Percentiles rank a stretch among this genome's conserved stretches.
phyloP scores from a whole-genome alignment of 2,113 vertebrate genomes.

The Scophthalmus maximus region DNA sequence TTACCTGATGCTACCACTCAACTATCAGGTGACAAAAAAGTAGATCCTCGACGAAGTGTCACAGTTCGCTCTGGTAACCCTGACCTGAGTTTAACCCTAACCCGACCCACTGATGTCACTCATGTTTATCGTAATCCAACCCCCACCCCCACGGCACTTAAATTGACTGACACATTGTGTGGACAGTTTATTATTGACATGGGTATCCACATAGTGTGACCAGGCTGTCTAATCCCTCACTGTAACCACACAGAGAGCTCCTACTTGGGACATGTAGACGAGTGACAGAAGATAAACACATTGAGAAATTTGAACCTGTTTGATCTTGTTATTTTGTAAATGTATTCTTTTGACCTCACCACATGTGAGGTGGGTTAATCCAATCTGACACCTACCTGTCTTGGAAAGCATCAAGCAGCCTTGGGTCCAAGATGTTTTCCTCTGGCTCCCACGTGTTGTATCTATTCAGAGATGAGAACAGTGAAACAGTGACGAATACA shows the following conservation, averaged over 20 bases:
- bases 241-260: not conserved
- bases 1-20: constrained; percentile 40
- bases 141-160: not conserved
- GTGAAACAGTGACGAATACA: constrained; percentile 19
- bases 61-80: constrained; percentile 26
- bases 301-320: constrained; percentile 10
- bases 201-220: not conserved
- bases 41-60: constrained; percentile 14
- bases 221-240: not conserved
- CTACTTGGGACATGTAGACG: not conserved
- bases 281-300: not conserved
- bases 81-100: constrained; percentile 34
- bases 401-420: constrained; percentile 81
- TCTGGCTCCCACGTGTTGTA: constrained; percentile 85
- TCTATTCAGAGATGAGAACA: constrained; percentile 54
- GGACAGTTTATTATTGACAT: not conserved
- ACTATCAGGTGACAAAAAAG: constrained; percentile 56
- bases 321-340: not conserved
- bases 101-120: constrained; percentile 27
- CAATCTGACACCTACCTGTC: constrained; percentile 68
- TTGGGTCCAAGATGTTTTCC: constrained; percentile 83
- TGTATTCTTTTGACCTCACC: not conserved
- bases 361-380: not conserved
- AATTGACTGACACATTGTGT: not conserved
- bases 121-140: constrained; percentile 22